Percentiles rank a stretch among this genome's conserved stretches.
Evolutionary conservation across 2,113 vertebrate genomes (phyloP).

Genomic region (Elgaria multicarinata): DNA sequence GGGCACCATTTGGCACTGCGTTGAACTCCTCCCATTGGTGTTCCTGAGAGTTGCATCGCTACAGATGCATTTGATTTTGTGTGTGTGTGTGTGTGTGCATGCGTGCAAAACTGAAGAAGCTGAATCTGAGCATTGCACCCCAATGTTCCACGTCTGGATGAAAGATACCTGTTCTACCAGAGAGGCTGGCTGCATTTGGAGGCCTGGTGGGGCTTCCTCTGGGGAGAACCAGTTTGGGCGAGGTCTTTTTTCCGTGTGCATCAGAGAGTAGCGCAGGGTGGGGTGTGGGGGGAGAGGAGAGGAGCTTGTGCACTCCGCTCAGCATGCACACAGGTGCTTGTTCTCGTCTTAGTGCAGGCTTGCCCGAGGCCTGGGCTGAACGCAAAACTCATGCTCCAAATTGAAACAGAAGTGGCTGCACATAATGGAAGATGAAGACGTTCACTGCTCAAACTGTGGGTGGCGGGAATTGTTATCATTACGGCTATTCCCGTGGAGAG

Average conservation of each 20-base stretch:
- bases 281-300: too few species aligned
- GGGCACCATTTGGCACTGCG: not conserved
- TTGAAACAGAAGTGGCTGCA: not conserved
- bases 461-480: too few species aligned
- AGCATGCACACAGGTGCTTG: not conserved
- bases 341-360: not conserved
- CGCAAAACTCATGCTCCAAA: not conserved
- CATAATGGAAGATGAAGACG: too few species aligned
- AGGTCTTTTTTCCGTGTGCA: not conserved
- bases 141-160: not conserved
- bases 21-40: not conserved
- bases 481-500: too few species aligned
- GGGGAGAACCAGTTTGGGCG: conserved; percentile 1
- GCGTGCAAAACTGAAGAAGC: not conserved
- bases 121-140: not conserved
- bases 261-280: too few species aligned
- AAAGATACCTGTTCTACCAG: not conserved
- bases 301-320: not conserved
- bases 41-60: too few species aligned
- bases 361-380: not conserved
- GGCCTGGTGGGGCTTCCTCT: not conserved
- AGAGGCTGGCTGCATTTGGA: not conserved
- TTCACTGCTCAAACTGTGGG: too few species aligned
- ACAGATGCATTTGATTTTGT: too few species aligned
- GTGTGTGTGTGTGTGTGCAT: too few species aligned